Evolutionary conservation across 35 echinoderm and acorn worm genomes (phyloP).

Genomic region (Heliocidaris erythrogramma): DNA sequence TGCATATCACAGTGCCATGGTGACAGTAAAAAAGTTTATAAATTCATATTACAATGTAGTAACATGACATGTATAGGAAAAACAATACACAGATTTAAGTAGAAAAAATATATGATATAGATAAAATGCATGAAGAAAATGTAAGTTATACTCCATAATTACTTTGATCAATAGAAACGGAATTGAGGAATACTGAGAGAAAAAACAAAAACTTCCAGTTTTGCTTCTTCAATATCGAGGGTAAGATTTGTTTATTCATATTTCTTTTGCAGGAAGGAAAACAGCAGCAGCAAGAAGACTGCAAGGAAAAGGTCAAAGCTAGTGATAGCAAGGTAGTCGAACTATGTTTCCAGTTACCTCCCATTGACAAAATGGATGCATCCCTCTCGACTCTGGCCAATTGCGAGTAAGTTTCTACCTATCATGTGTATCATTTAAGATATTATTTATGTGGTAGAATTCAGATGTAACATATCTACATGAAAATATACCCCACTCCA

Average conservation of each 20-base stretch:
- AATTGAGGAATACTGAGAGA: too few species aligned
- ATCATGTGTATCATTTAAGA: not conserved
- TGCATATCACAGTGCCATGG: too few species aligned
- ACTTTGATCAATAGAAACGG: too few species aligned
- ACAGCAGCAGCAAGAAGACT: not conserved
- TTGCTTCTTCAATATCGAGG: not conserved
- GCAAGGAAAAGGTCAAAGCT: slow-evolving; percentile 13
- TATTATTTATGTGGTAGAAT: not conserved
- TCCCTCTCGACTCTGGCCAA: slow-evolving; percentile 82
- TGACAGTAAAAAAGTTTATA: too few species aligned
- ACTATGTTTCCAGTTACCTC: slow-evolving; percentile 75
- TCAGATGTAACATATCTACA: not conserved
- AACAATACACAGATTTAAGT: too few species aligned
- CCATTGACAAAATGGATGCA: slow-evolving; percentile 98
- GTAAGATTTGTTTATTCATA: not conserved
- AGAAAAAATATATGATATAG: too few species aligned
- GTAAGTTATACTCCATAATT: too few species aligned
- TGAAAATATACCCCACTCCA: not conserved
- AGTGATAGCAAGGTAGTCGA: slow-evolving; percentile 72
- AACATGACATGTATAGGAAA: too few species aligned
- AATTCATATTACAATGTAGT: too few species aligned
- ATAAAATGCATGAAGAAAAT: too few species aligned
- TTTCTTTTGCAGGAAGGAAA: slow-evolving; percentile 38
- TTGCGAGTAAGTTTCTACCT: slow-evolving; percentile 79
- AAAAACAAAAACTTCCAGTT: slow-evolving; percentile 12